Evolutionary conservation across 2,888 invertebrate genomes (phyloP).

Genomic region (Panopea generosa): DNA sequence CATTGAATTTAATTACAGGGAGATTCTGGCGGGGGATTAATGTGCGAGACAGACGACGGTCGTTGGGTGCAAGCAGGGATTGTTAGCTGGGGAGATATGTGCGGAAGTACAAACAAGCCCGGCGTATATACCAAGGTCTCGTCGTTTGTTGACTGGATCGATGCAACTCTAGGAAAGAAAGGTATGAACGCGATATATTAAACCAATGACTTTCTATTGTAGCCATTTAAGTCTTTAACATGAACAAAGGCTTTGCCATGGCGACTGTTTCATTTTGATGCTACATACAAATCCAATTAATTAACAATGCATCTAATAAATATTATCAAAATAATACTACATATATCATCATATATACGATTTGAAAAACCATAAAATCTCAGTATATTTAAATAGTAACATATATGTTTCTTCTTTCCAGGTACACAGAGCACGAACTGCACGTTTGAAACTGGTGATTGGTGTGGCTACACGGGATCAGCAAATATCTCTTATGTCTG

Average conservation of each 20-base stretch:
- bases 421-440: constrained; percentile 49
- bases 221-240: too few relatives aligned
- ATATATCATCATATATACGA: too few relatives aligned
- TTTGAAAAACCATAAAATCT: too few relatives aligned
- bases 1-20: too few relatives aligned
- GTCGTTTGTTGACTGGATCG: constrained; percentile 76
- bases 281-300: neutral
- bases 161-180: constrained; percentile 25
- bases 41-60: constrained; percentile 67
- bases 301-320: too few relatives aligned
- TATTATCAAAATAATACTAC: too few relatives aligned
- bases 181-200: too few relatives aligned
- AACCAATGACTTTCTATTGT: too few relatives aligned
- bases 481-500: constrained; percentile 67
- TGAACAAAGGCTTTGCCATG: too few relatives aligned
- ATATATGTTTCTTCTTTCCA: too few relatives aligned
- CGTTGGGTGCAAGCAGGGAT: constrained; percentile 79
- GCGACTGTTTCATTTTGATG: too few relatives aligned
- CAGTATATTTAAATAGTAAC: too few relatives aligned
- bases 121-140: constrained; percentile 81
- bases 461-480: constrained; percentile 70
- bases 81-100: constrained; percentile 81
- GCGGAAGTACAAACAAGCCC: constrained; percentile 76
- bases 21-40: constrained; percentile 82
- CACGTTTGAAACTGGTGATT: constrained; percentile 67